Conservation (phyloP, 2,888 invertebrate species). For the Muschampia plurimacula region DNA sequence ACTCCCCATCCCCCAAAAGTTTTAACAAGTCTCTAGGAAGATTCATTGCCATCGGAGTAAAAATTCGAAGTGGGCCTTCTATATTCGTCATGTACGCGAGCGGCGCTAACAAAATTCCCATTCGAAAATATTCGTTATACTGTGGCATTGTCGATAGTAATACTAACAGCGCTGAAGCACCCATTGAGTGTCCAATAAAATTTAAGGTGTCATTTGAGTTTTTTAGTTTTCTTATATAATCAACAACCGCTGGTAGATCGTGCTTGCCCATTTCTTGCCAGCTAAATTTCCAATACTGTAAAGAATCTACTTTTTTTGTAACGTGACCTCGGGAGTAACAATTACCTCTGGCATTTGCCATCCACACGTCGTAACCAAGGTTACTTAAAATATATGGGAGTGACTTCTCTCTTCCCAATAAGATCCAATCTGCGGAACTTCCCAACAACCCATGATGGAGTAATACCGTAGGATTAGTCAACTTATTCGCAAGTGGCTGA, state of each 20-base stretch:
- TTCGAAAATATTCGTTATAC: constrained; percentile 63
- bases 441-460: constrained; percentile 72
- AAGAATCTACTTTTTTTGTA: constrained; percentile 50
- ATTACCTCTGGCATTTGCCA: constrained; percentile 78
- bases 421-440: constrained; percentile 74
- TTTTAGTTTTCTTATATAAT: constrained; percentile 61
- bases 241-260: constrained; percentile 65
- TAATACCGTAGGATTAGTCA: constrained; percentile 55
- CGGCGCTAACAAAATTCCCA: constrained; percentile 66
- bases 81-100: constrained; percentile 63
- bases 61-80: constrained; percentile 58
- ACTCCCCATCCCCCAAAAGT: constrained; percentile 60
- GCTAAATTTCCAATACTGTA: constrained; percentile 66
- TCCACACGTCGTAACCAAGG: constrained; percentile 86
- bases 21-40: constrained; percentile 54
- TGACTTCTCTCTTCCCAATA: constrained; percentile 65
- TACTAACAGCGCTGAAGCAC: constrained; percentile 66
- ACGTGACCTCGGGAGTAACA: constrained; percentile 67
- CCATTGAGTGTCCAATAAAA: constrained; percentile 74
- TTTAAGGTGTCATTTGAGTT: constrained; percentile 57
- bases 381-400: constrained; percentile 82
- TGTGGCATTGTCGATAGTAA: constrained; percentile 59
- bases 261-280: constrained; percentile 71
- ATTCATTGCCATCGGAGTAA: constrained; percentile 51
- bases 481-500: constrained; percentile 12